These are phyloP conservation scores for Gymnosoma rotundatum DNA, from an alignment of 2,888 invertebrate species.

Conservation along the genomic window DNA sequence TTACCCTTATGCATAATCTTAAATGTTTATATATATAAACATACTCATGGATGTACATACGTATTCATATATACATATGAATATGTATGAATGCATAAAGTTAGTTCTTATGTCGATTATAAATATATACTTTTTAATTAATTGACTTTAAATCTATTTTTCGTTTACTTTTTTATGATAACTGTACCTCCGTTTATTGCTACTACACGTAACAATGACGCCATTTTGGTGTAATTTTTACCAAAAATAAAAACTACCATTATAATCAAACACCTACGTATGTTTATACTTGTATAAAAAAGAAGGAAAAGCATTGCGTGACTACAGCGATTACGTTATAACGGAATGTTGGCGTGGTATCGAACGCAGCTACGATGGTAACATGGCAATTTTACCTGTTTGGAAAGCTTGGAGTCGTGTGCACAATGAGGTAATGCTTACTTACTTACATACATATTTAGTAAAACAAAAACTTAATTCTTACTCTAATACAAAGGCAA, in stretches of 20 bases:
- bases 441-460: conserved; percentile 4
- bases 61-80: neutral
- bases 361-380: conserved; percentile 84
- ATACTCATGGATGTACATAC: neutral
- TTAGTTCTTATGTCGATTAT: conserved; percentile 17
- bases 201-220: conserved; percentile 66
- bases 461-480: conserved; percentile 10
- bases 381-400: conserved; percentile 89
- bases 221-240: conserved; percentile 67
- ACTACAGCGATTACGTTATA: conserved; percentile 85
- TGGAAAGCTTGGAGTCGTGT: conserved; percentile 91
- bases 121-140: conserved; percentile 16
- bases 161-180: conserved; percentile 45
- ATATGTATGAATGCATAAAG: neutral
- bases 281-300: conserved; percentile 52
- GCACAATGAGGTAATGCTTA: conserved; percentile 84
- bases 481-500: conserved; percentile 1
- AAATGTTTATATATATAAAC: neutral
- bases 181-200: conserved; percentile 70
- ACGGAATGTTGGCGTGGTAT: conserved; percentile 91
- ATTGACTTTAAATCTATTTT: conserved; percentile 13
- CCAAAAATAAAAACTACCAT: conserved; percentile 43
- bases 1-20: no score
- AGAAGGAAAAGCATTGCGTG: conserved; percentile 83
- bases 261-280: conserved; percentile 41